Evolutionary conservation across 2,797 vertebrate species (phyloP), one percentile per base, ranked within the genome.

Genomic region (Artibeus jamaicensis): DNA sequence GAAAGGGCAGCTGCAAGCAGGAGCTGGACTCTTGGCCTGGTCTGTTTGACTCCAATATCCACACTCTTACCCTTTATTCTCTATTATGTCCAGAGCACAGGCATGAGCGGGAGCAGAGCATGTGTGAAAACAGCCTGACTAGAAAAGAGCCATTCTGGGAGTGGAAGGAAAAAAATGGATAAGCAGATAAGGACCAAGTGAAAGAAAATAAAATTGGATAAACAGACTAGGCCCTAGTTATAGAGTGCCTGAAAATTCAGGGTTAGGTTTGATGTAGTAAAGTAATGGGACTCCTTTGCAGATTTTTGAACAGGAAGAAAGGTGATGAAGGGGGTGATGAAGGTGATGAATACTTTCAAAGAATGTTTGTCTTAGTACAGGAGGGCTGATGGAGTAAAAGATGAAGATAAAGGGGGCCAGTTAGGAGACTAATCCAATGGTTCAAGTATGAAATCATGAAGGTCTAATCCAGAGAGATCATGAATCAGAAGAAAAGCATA

Each of bases 401-500:
- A 37, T 34, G 39, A 44, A 53, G 74, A 48, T 44, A 37, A 39
- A 48, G 34, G 32, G 44, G 44, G 12, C 18, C 16, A 37, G 50
- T 79, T 50, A 46, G 62, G 21, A 92, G 89, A 55, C 9, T 57
- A 82, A 42, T 42, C 37, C 65, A 78, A 78, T 42, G n/a, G 21
- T 82, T 55, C 42, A 67, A 74, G 29, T 55, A 88, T 15, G 77
- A 92, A 74, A 87, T 55, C 29, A 59, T 18, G 59, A 91, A 90
- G n/a, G 12, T 53, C 44, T 94, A 59, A 92, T 37, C 44, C 57
- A 50, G 21, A 74, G 77, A 68, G 74, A 62, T 53, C 70, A 18
- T 95, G 93, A 96, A 92, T 92, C 93, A 95, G 91, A 88, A 90
- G 57, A 42, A 77, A 68, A 71, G 53, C 68, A 39, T 21, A 74